Percentiles rank a stretch among this genome's conserved stretches.
Evolutionary conservation across 2,113 vertebrate genomes (phyloP).

Genomic region (Columba janthina): DNA sequence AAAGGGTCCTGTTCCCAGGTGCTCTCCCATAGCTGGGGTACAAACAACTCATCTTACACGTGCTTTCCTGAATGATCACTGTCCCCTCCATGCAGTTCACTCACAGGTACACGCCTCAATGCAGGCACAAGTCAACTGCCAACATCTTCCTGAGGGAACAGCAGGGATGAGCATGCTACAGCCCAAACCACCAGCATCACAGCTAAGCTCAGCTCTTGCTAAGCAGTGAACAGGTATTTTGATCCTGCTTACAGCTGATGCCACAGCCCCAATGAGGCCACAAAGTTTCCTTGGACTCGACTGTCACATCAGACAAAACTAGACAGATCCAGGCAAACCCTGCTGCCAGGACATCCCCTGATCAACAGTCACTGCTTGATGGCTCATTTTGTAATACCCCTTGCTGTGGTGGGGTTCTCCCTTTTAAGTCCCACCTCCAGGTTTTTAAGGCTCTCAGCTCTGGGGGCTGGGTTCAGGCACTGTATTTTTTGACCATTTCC

Average conservation of each 20-base stretch:
- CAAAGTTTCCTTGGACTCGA: neutral
- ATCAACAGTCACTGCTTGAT: neutral
- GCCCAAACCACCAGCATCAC: neutral
- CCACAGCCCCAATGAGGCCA: accelerated
- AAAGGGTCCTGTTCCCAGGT: neutral
- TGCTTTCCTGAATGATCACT: neutral
- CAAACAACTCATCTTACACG: neutral
- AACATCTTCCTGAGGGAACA: neutral
- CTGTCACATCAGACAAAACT: neutral
- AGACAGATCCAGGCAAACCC: neutral
- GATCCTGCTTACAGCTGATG: neutral
- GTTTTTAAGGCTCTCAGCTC: neutral
- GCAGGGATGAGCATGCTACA: neutral
- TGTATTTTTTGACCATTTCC: neutral
- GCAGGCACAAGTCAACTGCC: neutral
- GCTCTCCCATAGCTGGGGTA: neutral
- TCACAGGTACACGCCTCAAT: neutral
- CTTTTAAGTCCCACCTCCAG: neutral
- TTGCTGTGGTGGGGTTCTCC: neutral
- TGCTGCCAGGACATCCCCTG: neutral
- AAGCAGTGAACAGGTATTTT: neutral
- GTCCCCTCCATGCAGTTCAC: neutral
- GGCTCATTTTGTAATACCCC: neutral
- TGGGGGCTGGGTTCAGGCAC: neutral
- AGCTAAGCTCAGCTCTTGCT: neutral